Evolutionary conservation across 2,888 invertebrate species (phyloP).

Genomic region (Microplitis manilae): DNA sequence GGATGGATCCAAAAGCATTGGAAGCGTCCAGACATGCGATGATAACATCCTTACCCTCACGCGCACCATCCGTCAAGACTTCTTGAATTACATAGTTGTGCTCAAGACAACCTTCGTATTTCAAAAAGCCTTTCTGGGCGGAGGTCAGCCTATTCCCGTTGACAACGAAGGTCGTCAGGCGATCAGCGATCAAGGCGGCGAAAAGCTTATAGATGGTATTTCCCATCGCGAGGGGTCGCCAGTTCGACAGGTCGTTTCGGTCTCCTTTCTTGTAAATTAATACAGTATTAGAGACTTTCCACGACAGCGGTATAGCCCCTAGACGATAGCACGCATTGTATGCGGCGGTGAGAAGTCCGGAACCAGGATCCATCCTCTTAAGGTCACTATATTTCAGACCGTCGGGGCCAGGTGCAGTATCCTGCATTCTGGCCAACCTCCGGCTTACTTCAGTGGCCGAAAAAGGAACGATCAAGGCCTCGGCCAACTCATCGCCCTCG

Average conservation of each 20-base stretch:
- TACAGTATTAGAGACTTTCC: no score
- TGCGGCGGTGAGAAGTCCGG: no score
- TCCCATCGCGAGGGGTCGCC: conserved; percentile 60
- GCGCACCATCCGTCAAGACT: conserved; percentile 49
- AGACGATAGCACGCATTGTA: no score
- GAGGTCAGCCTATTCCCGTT: no score
- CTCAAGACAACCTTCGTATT: conserved; percentile 57
- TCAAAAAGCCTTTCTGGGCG: conserved; percentile 64
- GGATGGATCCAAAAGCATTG: conserved; percentile 66
- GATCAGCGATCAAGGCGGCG: conserved; percentile 48
- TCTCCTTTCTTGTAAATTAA: conserved; percentile 18
- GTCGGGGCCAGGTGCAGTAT: no score
- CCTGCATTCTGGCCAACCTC: no score
- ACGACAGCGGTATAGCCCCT: no score
- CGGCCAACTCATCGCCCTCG: no score
- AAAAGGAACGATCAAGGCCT: no score
- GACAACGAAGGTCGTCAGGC: conserved; percentile 43
- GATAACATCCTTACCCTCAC: conserved; percentile 44
- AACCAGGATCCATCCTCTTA: no score
- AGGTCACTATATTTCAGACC: no score
- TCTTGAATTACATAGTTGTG: conserved; percentile 60
- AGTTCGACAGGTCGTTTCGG: conserved; percentile 55
- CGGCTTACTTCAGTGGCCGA: no score
- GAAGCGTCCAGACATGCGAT: conserved; percentile 65
- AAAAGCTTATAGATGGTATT: conserved; percentile 54